These are phyloP conservation scores for Dynastes tityus DNA, from an alignment of 2,888 invertebrate genomes.

Conservation along the genomic window DNA sequence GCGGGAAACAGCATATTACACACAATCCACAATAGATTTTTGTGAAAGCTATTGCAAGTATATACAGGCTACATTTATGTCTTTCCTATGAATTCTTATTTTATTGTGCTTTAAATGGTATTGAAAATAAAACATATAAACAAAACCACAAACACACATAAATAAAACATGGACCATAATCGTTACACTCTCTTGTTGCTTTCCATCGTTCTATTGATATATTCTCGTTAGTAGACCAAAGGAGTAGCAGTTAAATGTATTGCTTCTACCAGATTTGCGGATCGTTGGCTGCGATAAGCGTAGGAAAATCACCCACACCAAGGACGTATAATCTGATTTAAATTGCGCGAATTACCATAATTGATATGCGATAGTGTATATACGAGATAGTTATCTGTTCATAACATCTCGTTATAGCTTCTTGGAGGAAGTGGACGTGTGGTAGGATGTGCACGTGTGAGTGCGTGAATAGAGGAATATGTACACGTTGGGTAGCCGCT, in stretches of 20 bases:
- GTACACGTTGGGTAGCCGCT: conserved; percentile 5
- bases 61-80: background rate
- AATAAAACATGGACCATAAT: conserved; percentile 41
- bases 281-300: conserved; percentile 38
- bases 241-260: conserved; percentile 32
- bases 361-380: conserved; percentile 51
- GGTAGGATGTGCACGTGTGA: conserved; percentile 5
- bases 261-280: conserved; percentile 45
- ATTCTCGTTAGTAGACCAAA: conserved; percentile 36
- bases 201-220: conserved; percentile 18
- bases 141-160: conserved; percentile 4
- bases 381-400: conserved; percentile 51
- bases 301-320: conserved; percentile 52
- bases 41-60: background rate
- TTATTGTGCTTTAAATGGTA: conserved; percentile 18
- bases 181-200: conserved; percentile 12
- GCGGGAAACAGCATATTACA: no score
- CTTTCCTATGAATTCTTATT: conserved; percentile 7
- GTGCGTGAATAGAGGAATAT: conserved; percentile 3
- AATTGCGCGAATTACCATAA: conserved; percentile 54
- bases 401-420: conserved; percentile 50
- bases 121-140: conserved; percentile 30
- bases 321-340: conserved; percentile 53
- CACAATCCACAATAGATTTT: no score
- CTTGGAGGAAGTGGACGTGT: conserved; percentile 38